Percentiles rank a stretch among this genome's conserved stretches.
Conservation (phyloP, 2,113 vertebrate species). For the Megaceryle torquata region DNA sequence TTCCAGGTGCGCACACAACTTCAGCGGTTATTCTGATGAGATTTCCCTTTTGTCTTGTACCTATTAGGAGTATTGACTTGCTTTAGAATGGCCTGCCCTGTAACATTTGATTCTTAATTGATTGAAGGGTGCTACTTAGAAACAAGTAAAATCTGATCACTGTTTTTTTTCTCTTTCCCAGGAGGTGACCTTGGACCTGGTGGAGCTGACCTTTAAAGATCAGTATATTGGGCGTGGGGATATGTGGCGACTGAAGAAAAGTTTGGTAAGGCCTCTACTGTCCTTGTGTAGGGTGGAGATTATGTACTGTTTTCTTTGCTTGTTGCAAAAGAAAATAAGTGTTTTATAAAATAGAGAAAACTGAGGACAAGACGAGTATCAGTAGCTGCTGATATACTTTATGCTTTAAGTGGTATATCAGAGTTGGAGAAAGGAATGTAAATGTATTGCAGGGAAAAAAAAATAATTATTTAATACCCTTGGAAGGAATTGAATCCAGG, state of each 20-base stretch:
- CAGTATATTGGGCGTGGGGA: slow-evolving; percentile 98
- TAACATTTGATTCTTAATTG: not conserved
- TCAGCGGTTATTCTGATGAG: not conserved
- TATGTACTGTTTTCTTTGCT: not conserved
- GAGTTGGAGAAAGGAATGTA: not conserved
- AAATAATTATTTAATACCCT: not conserved
- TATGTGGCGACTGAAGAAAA: slow-evolving; percentile 98
- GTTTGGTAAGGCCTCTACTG: slow-evolving; percentile 79
- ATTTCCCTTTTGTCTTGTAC: not conserved
- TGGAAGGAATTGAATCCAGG: not conserved
- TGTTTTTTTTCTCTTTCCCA: slow-evolving; percentile 47
- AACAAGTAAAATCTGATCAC: not conserved
- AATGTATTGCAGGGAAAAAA: not conserved
- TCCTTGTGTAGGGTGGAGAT: not conserved
- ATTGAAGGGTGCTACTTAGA: not conserved
- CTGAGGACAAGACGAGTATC: not conserved
- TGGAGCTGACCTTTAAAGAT: slow-evolving; percentile 98
- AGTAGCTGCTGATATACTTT: not conserved
- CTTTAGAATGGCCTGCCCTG: not conserved
- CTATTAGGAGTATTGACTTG: not conserved
- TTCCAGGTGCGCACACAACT: not conserved
- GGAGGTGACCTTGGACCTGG: slow-evolving; percentile 95
- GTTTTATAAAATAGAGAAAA: not conserved
- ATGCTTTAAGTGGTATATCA: not conserved
- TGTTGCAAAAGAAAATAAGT: not conserved